Percentiles rank a stretch among this genome's conserved stretches.
Evolutionary conservation across 2,888 invertebrate genomes (phyloP).

Genomic region (Neoitamus cyanurus): DNA sequence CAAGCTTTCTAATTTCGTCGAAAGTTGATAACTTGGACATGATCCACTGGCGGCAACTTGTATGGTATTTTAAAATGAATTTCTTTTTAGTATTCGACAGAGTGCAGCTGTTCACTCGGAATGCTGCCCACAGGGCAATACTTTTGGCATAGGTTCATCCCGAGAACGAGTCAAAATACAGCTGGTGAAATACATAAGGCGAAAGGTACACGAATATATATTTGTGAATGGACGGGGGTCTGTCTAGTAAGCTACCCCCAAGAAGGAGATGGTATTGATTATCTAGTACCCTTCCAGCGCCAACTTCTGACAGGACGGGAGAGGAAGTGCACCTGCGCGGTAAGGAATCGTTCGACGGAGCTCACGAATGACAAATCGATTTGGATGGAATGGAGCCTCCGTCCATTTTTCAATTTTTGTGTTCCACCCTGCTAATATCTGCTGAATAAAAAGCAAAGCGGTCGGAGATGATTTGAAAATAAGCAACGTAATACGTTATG

Average conservation of each 20-base stretch:
- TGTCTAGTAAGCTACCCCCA: neutral
- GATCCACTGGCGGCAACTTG: neutral
- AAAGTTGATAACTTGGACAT: neutral
- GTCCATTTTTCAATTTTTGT: neutral
- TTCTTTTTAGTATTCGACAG: neutral
- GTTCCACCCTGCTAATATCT: neutral
- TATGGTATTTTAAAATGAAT: neutral
- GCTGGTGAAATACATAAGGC: neutral
- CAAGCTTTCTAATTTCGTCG: neutral
- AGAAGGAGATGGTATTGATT: neutral
- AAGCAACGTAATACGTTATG: neutral
- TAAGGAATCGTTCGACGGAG: neutral
- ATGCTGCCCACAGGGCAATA: neutral
- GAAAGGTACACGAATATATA: neutral
- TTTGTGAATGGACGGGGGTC: neutral
- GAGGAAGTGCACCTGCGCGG: neutral
- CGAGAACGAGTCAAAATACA: neutral
- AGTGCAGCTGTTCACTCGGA: neutral
- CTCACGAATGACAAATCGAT: neutral
- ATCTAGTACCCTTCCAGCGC: neutral
- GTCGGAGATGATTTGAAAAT: neutral
- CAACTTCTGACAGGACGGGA: neutral
- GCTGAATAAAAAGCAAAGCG: neutral
- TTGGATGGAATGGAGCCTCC: neutral
- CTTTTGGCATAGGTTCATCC: neutral